Conservation (phyloP, 2,113 vertebrate species). For the Phalacrocorax pelagicus region DNA sequence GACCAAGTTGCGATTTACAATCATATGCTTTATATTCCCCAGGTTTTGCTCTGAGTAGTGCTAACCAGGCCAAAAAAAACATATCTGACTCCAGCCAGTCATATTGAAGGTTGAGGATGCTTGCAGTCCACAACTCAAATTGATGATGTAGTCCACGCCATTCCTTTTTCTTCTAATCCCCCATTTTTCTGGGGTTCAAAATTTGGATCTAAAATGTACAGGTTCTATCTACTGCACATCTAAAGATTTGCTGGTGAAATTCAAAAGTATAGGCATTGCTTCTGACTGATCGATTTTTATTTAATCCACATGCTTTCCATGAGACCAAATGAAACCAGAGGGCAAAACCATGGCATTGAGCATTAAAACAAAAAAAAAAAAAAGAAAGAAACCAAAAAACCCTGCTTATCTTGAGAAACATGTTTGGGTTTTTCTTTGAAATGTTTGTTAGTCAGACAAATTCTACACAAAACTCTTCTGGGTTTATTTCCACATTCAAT, state of each 20-base stretch:
- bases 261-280: neutral
- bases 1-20: neutral
- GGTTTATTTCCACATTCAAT: neutral
- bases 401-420: neutral
- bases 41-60: neutral
- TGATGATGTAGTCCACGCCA: neutral
- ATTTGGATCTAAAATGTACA: neutral
- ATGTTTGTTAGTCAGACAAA: neutral
- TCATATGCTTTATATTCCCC: neutral
- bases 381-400: neutral
- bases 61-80: neutral
- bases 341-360: neutral
- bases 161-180: neutral
- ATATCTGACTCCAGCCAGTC: neutral
- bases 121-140: rapidly evolving
- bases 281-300: neutral
- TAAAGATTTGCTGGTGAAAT: neutral
- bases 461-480: neutral
- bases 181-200: neutral
- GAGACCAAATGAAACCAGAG: neutral
- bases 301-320: neutral
- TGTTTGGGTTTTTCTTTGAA: neutral
- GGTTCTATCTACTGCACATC: neutral
- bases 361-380: neutral
- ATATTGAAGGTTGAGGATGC: neutral